Evolutionary conservation across 2,888 invertebrate genomes (phyloP), one percentile per base, ranked within the genome.

Genomic region (Melanophora roralis): DNA sequence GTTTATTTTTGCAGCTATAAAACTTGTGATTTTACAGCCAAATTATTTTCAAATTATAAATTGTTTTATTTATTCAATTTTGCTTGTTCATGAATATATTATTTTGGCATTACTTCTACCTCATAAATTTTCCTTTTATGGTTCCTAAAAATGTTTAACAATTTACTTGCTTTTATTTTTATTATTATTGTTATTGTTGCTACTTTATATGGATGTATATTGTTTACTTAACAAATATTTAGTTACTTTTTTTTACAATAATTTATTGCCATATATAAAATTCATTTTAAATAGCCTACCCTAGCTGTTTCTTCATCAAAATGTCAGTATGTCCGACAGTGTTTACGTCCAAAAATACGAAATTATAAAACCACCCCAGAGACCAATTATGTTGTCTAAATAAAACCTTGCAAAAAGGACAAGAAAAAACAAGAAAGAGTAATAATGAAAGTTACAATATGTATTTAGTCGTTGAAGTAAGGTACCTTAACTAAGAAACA

Each of bases 241-340:
- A 53, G 49, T 67, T 67, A 36, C 36, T 51, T 65, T 59, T 45
- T 11, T 27, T 27, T 27, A 6, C 60, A 67, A 23, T 34, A 47
- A 72, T 67, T 78, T 72, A 78, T 78, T 47, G 16, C 11, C 38
- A 9, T n/a, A 38, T 65, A 67, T 60, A 67, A 67, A 67, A 62
- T 67, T 72, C 16, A 45, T 40, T 60, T 78, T 21, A 47, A 78
- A 78, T 62, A 67, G 47, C 77, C 60, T 67, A 60, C 72, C 38
- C 32, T 12, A n/a, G 0, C 43, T 14, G 19, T 19, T 12, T 6
- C 19, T 1, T 5, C 16, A n/a, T 1, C 6, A 12, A 60, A 34
- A 47, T 47, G 1, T 38, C 4, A 49, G 16, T 51, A 3, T n/a
- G 6, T 11, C 47, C n/a, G 19, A 27, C 14, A 59, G n/a, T 43